These are phyloP conservation scores for Pogonus chalceus DNA, from an alignment of 1,140 invertebrate species.

Conservation along the genomic window DNA sequence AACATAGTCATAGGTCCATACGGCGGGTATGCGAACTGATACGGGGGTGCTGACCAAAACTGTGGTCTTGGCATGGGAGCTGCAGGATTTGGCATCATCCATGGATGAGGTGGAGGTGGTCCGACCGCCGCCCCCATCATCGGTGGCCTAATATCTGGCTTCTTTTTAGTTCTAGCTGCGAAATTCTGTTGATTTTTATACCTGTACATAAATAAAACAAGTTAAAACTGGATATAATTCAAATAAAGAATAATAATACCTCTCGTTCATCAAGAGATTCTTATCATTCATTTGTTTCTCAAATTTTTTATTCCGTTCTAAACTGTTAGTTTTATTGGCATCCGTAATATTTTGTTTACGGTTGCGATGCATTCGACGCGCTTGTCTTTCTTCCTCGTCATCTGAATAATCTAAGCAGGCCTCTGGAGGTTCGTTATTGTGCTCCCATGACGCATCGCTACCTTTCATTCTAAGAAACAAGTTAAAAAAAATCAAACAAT, in stretches of 20 bases:
- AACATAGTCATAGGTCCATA: neutral
- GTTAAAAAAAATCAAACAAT: too few species aligned
- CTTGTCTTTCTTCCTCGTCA: conserved; percentile 68
- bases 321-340: conserved; percentile 20
- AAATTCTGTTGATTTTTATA: neutral
- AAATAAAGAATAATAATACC: too few species aligned
- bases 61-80: neutral
- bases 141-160: neutral
- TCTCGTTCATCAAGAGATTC: conserved; percentile 13
- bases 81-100: neutral
- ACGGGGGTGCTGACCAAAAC: neutral
- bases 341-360: conserved; percentile 10
- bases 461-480: conserved; percentile 42
- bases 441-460: conserved; percentile 57
- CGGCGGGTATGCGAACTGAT: neutral
- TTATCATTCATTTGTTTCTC: conserved; percentile 29
- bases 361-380: conserved; percentile 11
- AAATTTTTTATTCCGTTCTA: conserved; percentile 25
- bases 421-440: conserved; percentile 69
- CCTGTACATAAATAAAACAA: too few species aligned
- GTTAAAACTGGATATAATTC: too few species aligned
- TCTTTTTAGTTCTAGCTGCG: neutral
- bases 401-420: conserved; percentile 72
- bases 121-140: neutral
- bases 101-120: neutral